Percentiles rank a stretch among this genome's conserved stretches.
Conservation (phyloP, 37 sponge, comb jelly and placozoan species). For the Mnemiopsis leidyi region DNA sequence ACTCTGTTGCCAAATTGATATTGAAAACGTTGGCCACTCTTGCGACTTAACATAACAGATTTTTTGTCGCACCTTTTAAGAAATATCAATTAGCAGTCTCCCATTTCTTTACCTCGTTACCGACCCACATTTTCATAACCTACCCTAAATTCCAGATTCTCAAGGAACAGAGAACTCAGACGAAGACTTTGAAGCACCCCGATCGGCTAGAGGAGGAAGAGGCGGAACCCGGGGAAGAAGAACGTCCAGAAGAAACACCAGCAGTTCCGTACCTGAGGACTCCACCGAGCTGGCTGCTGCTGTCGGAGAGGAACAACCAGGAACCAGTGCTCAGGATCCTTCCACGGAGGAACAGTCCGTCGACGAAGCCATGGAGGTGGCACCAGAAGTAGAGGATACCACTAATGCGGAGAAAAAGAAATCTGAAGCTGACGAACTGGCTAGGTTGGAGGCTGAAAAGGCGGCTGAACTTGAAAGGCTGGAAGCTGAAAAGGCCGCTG, state of each 20-base stretch:
- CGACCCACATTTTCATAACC: no score
- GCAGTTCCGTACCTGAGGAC: neutral
- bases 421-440: neutral
- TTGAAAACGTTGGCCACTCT: no score
- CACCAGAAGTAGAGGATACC: neutral
- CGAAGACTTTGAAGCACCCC: slow-evolving; percentile 1
- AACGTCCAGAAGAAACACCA: neutral
- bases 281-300: neutral
- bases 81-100: no score
- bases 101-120: no score
- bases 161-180: slow-evolving; percentile 14
- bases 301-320: neutral
- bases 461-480: slow-evolving; percentile 31
- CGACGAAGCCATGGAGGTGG: neutral
- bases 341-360: neutral
- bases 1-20: no score
- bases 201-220: neutral
- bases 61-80: no score
- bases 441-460: neutral
- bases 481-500: slow-evolving; percentile 7
- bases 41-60: no score
- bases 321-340: neutral
- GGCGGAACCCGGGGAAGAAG: neutral
- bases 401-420: neutral
- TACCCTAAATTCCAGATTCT: slow-evolving; percentile 30